Percentiles rank a stretch among this genome's conserved stretches.
phyloP scores from a whole-genome alignment of 2,888 invertebrate species.

The Caradrina kadenii region DNA sequence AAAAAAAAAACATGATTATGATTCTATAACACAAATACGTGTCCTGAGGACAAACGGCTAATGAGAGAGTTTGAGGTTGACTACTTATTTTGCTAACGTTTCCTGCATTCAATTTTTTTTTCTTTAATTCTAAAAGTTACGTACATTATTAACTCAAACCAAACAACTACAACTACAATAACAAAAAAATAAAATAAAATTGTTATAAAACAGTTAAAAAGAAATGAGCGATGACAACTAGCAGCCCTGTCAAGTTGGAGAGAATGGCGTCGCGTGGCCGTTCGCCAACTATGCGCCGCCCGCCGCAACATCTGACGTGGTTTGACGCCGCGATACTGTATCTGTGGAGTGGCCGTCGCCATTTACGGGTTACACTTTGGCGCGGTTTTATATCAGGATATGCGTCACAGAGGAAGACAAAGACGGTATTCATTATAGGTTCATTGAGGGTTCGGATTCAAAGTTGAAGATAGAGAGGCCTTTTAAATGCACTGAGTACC shows the following conservation, averaged over 20 bases:
- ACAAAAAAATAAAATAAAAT: not conserved
- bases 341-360: constrained; percentile 73
- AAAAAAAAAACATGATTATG: not conserved
- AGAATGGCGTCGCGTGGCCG: constrained; percentile 82
- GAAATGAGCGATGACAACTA: constrained; percentile 40
- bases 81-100: no score
- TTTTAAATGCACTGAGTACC: constrained; percentile 17
- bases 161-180: no score
- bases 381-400: constrained; percentile 67
- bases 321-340: constrained; percentile 78
- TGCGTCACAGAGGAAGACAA: constrained; percentile 62
- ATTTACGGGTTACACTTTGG: constrained; percentile 81
- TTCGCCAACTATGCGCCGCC: constrained; percentile 84
- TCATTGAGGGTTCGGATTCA: constrained; percentile 48
- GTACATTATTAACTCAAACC: no score
- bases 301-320: constrained; percentile 79
- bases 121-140: no score
- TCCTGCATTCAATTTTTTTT: no score
- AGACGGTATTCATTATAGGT: constrained; percentile 51
- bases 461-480: constrained; percentile 36
- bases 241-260: constrained; percentile 59
- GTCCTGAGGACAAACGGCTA: no score
- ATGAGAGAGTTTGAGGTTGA: no score
- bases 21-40: not conserved
- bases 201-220: constrained; percentile 25